Evolutionary conservation across 2,113 vertebrate species (phyloP), one percentile per base, ranked within the genome.

Genomic region (Hippotragus niger): DNA sequence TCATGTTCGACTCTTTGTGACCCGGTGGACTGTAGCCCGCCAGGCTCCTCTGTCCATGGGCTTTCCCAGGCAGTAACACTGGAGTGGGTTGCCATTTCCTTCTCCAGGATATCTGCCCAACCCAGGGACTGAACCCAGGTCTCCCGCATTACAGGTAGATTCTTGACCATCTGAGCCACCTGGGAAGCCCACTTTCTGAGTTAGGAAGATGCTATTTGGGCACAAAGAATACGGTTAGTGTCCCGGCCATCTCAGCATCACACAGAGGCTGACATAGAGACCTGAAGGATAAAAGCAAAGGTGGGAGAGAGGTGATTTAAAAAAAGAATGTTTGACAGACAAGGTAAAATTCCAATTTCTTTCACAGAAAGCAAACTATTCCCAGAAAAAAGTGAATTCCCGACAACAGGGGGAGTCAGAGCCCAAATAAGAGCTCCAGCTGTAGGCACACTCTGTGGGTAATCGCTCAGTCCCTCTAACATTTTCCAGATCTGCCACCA

Each of bases 401-500:
- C 67, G 53, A 89, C 64, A 62, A 95, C 47, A 83, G 90, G 90
- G 89, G 92, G 83, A 95, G 95, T 97, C 81, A 97, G 98, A 95
- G 91, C 88, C 97, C 88, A 87, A 82, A 96, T 64, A 85, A 60
- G 57, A 93, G 87, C 95, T 97, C 96, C 64, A 83, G 11, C 97
- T 98, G 98, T 96, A 98, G 97, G 97, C 96, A 85, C 94, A 55
- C 92, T 97, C 80, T 89, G 96, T 80, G 97, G 93, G 78, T 97
- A 97, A 98, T 98, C 95, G 87, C 88, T 98, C 85, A 36, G 17
- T 91, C 98, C 97, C 97, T 97, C 90, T 95, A 96, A 96, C 93
- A 81, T 97, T 97, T 98, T 92, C 96, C 97, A 95, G 53, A 57
- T 98, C 97, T 98, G 98, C 97, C 97, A 97, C 97, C 85, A 94